A percentile compares a stretch with the other conserved stretches of the same genome.
Evolutionary conservation across 1,140 invertebrate species (phyloP).

Genomic region (Chironomus striatipennis): DNA sequence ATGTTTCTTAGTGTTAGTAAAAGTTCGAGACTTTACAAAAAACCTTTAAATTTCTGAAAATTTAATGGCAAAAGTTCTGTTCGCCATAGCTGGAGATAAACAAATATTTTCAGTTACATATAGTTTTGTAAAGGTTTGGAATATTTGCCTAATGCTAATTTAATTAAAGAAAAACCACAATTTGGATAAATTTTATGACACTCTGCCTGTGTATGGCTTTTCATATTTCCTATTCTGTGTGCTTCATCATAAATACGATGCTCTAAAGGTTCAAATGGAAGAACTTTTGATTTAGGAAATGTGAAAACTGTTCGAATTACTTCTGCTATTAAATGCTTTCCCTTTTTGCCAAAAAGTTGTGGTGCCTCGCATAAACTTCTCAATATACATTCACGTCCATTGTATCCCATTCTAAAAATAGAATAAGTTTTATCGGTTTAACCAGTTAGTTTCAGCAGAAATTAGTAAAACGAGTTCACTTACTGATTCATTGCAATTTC

Average conservation of each 20-base stretch:
- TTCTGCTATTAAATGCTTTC: slow-evolving; percentile 53
- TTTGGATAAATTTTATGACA: slow-evolving; percentile 46
- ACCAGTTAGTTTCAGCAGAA: slow-evolving; percentile 25
- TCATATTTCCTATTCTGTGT: slow-evolving; percentile 43
- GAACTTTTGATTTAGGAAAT: slow-evolving; percentile 48
- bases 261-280: slow-evolving; percentile 50
- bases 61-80: no score
- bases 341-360: slow-evolving; percentile 48
- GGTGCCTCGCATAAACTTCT: slow-evolving; percentile 55
- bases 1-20: no score
- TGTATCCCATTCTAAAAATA: slow-evolving; percentile 51
- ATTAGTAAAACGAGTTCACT: slow-evolving; percentile 33
- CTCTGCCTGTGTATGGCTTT: slow-evolving; percentile 36
- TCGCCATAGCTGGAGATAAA: no score
- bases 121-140: slow-evolving; percentile 30
- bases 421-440: slow-evolving; percentile 29
- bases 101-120: not conserved
- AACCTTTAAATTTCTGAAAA: no score
- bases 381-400: slow-evolving; percentile 49
- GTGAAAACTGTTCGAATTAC: slow-evolving; percentile 55
- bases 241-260: slow-evolving; percentile 53
- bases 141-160: slow-evolving; percentile 56
- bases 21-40: no score
- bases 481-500: slow-evolving; percentile 55
- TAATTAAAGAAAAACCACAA: slow-evolving; percentile 56